Conservation (phyloP, 2,797 vertebrate genomes). For the Poecilia wingei region DNA sequence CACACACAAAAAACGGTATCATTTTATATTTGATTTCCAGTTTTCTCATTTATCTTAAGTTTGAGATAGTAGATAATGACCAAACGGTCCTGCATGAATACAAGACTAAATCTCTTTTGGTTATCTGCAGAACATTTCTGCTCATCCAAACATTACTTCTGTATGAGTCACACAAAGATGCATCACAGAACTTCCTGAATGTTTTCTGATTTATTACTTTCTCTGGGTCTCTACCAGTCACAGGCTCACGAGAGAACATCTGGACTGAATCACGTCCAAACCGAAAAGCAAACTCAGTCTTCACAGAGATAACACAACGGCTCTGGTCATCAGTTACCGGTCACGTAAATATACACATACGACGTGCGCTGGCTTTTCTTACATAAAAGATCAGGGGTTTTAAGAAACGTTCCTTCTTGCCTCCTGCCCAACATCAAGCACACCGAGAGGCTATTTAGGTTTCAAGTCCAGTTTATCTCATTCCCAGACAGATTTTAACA, state of each 20-base stretch:
- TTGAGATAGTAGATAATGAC: neutral
- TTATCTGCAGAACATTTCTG: constrained; percentile 11
- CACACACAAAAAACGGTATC: too few relatives aligned
- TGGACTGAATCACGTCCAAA: neutral
- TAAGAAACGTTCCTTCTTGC: constrained; percentile 9
- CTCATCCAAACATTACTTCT: constrained; percentile 1
- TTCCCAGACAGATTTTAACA: neutral
- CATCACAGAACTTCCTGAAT: constrained; percentile 4
- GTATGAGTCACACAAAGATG: constrained; percentile 42
- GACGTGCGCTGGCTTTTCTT: neutral
- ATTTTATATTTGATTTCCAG: neutral
- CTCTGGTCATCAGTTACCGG: neutral
- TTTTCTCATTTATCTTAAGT: neutral
- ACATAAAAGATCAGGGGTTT: neutral
- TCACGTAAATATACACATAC: neutral
- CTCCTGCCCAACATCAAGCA: neutral
- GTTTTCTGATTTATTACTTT: neutral
- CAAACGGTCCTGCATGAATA: neutral
- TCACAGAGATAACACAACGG: neutral
- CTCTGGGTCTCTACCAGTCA: neutral
- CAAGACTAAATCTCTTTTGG: neutral
- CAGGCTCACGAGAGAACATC: neutral
- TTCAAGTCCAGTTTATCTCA: constrained; percentile 43
- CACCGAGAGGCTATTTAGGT: constrained; percentile 21
- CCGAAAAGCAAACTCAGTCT: neutral